Percentiles rank a stretch among this genome's conserved stretches.
Evolutionary conservation across 2,797 vertebrate species (phyloP).

Genomic region (Urophycis tenuis): DNA sequence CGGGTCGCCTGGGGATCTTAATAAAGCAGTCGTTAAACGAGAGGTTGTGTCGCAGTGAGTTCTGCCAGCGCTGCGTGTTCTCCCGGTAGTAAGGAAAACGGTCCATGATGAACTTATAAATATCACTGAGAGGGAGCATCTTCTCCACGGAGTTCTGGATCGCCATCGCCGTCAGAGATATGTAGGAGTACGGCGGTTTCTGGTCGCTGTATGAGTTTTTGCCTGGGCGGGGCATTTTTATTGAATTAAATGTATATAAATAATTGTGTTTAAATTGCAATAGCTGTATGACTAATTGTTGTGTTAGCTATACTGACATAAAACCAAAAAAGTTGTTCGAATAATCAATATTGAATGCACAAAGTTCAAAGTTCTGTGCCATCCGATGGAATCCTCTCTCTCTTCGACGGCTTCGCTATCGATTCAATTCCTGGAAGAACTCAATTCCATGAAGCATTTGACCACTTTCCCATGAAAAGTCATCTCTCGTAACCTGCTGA

Average conservation of each 20-base stretch:
- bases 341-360: conserved; percentile 50
- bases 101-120: conserved; percentile 96
- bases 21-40: conserved; percentile 96
- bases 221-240: conserved; percentile 85
- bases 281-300: background rate
- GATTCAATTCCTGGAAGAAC: conserved; percentile 25
- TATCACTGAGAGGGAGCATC: conserved; percentile 92
- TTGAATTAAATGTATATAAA: conserved; percentile 22
- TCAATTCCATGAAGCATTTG: background rate
- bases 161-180: conserved; percentile 91
- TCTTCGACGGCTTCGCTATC: background rate
- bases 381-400: conserved; percentile 28
- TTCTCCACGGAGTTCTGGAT: conserved; percentile 89
- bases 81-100: conserved; percentile 92
- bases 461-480: conserved; percentile 8
- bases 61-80: conserved; percentile 92
- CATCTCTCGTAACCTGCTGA: conserved; percentile 8
- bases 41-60: conserved; percentile 88
- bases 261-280: conserved; percentile 13
- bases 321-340: conserved; percentile 15
- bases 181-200: conserved; percentile 92
- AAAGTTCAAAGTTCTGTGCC: conserved; percentile 47
- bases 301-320: conserved; percentile 11
- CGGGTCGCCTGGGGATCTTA: conserved; percentile 87
- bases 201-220: conserved; percentile 97